Conservation (phyloP, 2,113 vertebrate species). For the Dasyurus viverrinus region DNA sequence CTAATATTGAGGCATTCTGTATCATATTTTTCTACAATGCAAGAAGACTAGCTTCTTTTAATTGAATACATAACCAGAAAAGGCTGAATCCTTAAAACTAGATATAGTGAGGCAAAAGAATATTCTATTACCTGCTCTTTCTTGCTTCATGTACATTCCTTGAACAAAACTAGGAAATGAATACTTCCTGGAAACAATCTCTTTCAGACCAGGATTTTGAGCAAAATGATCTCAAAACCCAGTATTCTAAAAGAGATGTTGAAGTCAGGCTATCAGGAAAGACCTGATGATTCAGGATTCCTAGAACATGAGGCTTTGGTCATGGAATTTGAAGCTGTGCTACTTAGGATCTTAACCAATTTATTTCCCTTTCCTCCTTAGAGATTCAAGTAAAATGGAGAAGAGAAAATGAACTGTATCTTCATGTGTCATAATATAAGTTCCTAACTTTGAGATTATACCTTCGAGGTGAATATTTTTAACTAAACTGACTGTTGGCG, state of each 20-base stretch:
- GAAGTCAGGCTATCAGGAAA: background rate
- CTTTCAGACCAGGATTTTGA: background rate
- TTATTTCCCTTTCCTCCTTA: background rate
- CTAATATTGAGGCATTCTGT: background rate
- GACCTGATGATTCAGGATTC: background rate
- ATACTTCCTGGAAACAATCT: background rate
- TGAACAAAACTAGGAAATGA: background rate
- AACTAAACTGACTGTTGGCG: background rate
- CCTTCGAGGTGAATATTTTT: background rate
- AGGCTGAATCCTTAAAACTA: background rate
- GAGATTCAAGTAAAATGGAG: background rate
- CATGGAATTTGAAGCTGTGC: background rate
- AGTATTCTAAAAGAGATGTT: background rate
- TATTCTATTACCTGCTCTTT: background rate
- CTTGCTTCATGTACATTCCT: background rate
- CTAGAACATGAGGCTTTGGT: background rate
- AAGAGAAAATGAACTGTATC: background rate
- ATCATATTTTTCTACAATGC: background rate
- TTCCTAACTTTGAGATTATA: background rate
- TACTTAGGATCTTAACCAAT: background rate
- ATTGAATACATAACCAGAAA: background rate
- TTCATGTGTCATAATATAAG: background rate
- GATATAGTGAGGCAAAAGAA: background rate
- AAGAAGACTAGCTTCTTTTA: background rate
- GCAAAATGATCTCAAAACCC: background rate